Conservation (phyloP, 1,140 invertebrate genomes). For the Ylistrum balloti region DNA sequence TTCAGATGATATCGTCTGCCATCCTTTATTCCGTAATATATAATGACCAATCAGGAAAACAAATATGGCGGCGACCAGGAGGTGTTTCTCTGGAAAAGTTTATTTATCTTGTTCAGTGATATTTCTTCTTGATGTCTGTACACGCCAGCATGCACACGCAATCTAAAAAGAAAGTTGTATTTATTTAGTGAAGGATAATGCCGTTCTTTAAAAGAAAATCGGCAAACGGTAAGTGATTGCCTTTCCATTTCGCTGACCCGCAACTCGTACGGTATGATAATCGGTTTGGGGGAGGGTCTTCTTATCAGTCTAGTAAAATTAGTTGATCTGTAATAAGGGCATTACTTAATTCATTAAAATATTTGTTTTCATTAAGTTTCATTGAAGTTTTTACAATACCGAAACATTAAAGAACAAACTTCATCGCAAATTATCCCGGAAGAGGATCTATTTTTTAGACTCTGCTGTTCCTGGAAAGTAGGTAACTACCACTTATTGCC, state of each 20-base stretch:
- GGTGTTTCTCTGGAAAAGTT: constrained; percentile 32
- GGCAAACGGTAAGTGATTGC: constrained; percentile 5
- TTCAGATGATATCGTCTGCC: no score
- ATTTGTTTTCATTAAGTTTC: not conserved
- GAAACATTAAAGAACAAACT: no score
- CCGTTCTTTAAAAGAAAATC: constrained; percentile 28
- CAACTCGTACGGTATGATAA: not conserved
- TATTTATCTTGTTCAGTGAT: not conserved
- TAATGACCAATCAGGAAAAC: not conserved
- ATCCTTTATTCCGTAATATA: not conserved
- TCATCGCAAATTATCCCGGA: no score
- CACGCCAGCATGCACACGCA: not conserved
- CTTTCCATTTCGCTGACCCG: constrained; percentile 31
- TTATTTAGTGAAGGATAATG: not conserved
- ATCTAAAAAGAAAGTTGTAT: not conserved
- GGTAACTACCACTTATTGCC: not conserved
- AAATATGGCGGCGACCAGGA: constrained; percentile 16
- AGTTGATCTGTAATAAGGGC: no score
- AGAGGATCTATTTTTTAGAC: no score
- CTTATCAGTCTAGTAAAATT: not conserved
- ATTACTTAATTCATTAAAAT: no score
- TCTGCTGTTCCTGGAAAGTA: no score
- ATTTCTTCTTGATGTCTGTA: not conserved
- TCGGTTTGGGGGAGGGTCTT: constrained; percentile 32
- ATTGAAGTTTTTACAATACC: not conserved